These are phyloP conservation scores for Cacatua alba DNA, from an alignment of 2,113 vertebrate genomes.

Conservation along the genomic window DNA sequence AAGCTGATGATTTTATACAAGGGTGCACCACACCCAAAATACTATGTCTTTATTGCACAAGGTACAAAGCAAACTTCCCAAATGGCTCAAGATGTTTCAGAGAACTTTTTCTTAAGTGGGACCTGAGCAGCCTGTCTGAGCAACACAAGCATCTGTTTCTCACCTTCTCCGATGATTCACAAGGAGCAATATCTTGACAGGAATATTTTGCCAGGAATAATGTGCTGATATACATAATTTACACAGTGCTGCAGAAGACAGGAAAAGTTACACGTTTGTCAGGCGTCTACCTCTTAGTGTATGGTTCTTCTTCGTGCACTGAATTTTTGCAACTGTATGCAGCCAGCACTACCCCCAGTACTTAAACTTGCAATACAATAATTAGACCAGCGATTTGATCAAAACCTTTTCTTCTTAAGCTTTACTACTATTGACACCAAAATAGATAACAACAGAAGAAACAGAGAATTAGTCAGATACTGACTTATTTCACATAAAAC, in stretches of 20 bases:
- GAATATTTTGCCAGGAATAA: slow-evolving; percentile 11
- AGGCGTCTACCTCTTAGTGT: neutral
- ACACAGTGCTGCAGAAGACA: neutral
- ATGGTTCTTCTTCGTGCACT: neutral
- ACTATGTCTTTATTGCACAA: neutral
- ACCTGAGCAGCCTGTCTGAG: neutral
- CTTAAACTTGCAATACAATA: neutral
- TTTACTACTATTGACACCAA: neutral
- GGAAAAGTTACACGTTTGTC: neutral
- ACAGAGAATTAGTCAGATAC: neutral
- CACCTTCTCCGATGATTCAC: neutral
- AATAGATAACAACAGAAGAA: neutral
- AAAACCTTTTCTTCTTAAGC: neutral
- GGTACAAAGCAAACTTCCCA: neutral
- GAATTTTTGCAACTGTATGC: neutral
- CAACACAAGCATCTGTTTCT: neutral
- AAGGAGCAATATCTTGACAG: neutral
- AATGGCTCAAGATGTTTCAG: neutral
- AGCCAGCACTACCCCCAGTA: neutral
- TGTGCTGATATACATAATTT: neutral
- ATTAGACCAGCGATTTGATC: neutral
- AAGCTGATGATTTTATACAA: neutral
- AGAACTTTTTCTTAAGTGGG: neutral
- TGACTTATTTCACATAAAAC: neutral
- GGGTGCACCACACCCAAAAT: neutral